Evolutionary conservation across 2,888 invertebrate genomes (phyloP).

Genomic region (Capitulum mitella): DNA sequence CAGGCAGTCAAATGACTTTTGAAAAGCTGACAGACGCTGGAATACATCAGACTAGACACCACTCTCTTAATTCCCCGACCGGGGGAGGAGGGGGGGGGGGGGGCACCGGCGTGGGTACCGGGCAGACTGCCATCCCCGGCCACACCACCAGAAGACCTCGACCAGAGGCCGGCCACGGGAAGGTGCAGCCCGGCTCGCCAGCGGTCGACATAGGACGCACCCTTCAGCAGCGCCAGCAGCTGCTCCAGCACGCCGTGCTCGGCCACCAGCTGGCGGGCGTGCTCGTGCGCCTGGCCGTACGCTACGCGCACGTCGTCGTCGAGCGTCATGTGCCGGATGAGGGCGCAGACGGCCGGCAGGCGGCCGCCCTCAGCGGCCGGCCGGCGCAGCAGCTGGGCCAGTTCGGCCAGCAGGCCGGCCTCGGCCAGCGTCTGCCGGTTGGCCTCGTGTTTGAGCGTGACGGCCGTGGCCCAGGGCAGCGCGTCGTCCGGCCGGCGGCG

Average conservation of each 20-base stretch:
- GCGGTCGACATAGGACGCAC: conserved; percentile 47
- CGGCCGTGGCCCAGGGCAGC: conserved; percentile 9
- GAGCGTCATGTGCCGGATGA: conserved; percentile 63
- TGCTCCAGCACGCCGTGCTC: conserved; percentile 56
- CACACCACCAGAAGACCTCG: no score
- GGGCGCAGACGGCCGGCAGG: conserved; percentile 48
- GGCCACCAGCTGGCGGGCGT: conserved; percentile 64
- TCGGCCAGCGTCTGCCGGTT: conserved; percentile 70
- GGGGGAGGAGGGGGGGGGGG: no score
- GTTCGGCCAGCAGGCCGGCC: conserved; percentile 55
- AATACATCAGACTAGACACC: no score
- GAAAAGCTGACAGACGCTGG: no score
- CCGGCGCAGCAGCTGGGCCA: conserved; percentile 51
- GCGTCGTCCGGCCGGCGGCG: conserved; percentile 41
- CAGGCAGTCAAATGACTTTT: no score
- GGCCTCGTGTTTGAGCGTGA: conserved; percentile 62
- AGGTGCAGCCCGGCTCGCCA: neutral
- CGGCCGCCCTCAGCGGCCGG: neutral
- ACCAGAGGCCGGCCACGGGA: no score
- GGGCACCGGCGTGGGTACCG: no score
- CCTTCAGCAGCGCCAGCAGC: conserved; percentile 55
- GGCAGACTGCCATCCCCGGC: no score
- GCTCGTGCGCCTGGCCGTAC: conserved; percentile 77
- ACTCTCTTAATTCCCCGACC: no score
- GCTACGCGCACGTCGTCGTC: conserved; percentile 85